Evolutionary conservation across 2,113 vertebrate species (phyloP).

Genomic region (Pholis gunnellus): DNA sequence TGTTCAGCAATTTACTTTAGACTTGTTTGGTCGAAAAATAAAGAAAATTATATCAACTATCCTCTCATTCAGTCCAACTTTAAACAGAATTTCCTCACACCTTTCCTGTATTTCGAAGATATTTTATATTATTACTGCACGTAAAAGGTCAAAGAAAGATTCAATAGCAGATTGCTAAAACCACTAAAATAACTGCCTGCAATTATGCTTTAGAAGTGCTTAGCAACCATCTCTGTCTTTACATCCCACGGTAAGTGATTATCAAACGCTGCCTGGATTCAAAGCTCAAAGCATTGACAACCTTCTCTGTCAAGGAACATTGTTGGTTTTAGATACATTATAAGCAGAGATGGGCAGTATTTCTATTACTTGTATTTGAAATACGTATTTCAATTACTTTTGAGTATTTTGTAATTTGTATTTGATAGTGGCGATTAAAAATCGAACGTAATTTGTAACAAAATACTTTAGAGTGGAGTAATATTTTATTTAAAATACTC

Average conservation of each 20-base stretch:
- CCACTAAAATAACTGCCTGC: background rate
- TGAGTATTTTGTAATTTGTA: too few species aligned
- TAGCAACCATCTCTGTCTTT: background rate
- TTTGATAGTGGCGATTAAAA: too few species aligned
- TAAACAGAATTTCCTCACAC: background rate
- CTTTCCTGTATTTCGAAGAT: background rate
- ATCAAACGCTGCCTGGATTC: background rate
- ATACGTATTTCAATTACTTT: too few species aligned
- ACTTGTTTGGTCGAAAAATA: background rate
- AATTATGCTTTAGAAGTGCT: background rate
- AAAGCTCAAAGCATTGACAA: too few species aligned
- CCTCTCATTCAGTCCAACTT: background rate
- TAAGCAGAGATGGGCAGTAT: too few species aligned
- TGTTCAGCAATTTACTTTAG: background rate
- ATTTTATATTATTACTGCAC: background rate
- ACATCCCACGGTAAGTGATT: background rate
- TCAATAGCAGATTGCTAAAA: background rate
- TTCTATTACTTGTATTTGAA: too few species aligned
- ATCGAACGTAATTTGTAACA: too few species aligned
- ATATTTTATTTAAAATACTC: too few species aligned
- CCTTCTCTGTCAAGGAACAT: too few species aligned
- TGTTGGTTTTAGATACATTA: too few species aligned
- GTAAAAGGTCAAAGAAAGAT: background rate
- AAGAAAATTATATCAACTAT: background rate
- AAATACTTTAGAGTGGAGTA: too few species aligned